Percentiles rank a stretch among this genome's conserved stretches.
These are phyloP conservation scores for Ptyas mucosa DNA, from an alignment of 2,113 vertebrate genomes.

Conservation along the genomic window DNA sequence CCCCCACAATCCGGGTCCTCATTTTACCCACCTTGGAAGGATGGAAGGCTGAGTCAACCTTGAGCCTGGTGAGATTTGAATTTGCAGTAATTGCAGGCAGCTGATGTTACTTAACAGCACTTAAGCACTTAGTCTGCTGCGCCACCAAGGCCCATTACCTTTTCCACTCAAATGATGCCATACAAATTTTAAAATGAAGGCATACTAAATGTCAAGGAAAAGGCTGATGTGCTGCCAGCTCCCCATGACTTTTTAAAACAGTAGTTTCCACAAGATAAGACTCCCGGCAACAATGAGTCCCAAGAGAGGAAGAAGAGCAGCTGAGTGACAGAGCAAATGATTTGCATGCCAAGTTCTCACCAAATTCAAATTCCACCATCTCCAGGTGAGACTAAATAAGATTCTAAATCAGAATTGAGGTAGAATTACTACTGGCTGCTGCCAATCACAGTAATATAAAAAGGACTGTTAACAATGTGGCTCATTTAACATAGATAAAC, in stretches of 20 bases:
- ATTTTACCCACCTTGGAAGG: too few relatives aligned
- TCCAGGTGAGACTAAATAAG: not conserved
- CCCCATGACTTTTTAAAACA: not conserved
- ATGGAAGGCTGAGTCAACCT: too few relatives aligned
- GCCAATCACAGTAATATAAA: not conserved
- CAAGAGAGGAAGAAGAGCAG: not conserved
- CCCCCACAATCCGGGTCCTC: too few relatives aligned
- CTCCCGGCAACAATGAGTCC: not conserved
- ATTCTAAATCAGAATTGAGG: not conserved
- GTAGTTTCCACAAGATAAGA: not conserved
- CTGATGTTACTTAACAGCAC: too few relatives aligned
- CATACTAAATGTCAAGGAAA: not conserved
- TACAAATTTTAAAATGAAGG: not conserved
- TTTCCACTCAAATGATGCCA: not conserved
- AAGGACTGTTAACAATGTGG: not conserved
- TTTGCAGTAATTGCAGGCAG: too few relatives aligned
- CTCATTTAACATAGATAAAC: not conserved
- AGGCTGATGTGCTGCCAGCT: not conserved
- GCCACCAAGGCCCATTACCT: not conserved
- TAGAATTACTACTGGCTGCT: not conserved
- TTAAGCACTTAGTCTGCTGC: too few relatives aligned
- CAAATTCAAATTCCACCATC: not conserved
- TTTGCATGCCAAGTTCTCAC: not conserved
- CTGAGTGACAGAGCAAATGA: not conserved
- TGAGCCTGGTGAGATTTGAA: too few relatives aligned